Evolutionary conservation across 2,888 invertebrate genomes (phyloP), one percentile per base, ranked within the genome.

Genomic region (Harpalus rubripes): DNA sequence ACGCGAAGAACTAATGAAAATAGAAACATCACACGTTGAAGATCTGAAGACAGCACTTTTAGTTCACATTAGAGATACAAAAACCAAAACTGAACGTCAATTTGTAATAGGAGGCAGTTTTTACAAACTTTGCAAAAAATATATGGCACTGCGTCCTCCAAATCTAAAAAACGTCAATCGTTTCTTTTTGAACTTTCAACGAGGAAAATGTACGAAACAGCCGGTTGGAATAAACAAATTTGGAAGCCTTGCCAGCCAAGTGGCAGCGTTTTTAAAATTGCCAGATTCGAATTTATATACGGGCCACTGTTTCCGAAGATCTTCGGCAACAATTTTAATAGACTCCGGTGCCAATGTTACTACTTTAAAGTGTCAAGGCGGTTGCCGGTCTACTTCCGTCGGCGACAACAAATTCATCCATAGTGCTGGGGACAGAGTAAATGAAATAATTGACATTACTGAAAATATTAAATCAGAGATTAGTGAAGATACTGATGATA

Each of bases 181-280:
- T 16, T 59, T 59, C 18, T 59, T 59, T 15, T 16, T 59, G 16
- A 59, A 59, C 16, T 59, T 10, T 22, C 63, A 63, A 63, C 63
- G 63, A 63, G 63, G 63, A 10, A 63, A 63, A 63, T 63, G 63
- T 63, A 63, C 63, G 12, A 63, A 26, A 22, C 63, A 63, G 26
- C 63, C 63, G 2, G 18, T 63, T 63, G 63, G 63, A 22, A 63
- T 63, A 63, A 63, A 63, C 10, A 63, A 63, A 12, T 63, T 63
- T 63, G 63, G 63, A 7, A 63, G 63, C 12, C 63, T 63, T 22
- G 22, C 63, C 0, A 22, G 26, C 10, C 63, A 63, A 63, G 26
- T 22, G 7, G 63, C 63, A 22, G 12, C 7, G 26, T 63, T 22
- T 63, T 22, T 63, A 63, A 63, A 63, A 26, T 12, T 63, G 12